Percentiles rank a stretch among this genome's conserved stretches.
These are phyloP conservation scores for Oceanodroma leucorhoa DNA, from an alignment of 2,797 vertebrate genomes.

Conservation along the genomic window DNA sequence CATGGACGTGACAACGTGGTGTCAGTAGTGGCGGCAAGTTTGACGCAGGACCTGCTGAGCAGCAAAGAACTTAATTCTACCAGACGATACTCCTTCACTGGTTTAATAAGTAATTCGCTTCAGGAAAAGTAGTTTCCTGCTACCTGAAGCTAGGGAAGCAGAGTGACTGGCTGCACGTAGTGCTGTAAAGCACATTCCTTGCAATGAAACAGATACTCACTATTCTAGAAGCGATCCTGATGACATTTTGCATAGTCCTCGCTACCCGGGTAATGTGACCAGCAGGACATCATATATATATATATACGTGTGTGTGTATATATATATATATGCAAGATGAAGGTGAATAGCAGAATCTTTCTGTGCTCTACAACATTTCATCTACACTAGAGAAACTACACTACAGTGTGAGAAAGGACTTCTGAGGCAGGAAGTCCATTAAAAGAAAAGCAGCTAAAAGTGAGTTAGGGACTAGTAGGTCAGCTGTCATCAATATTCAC, in stretches of 20 bases:
- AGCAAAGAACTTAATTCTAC: neutral
- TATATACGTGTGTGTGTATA: rapidly evolving
- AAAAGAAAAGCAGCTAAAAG: neutral
- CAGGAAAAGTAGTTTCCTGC: neutral
- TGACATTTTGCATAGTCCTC: neutral
- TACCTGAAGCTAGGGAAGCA: neutral
- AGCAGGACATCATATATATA: neutral
- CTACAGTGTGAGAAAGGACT: neutral
- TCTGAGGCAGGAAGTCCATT: neutral
- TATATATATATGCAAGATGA: neutral
- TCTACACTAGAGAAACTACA: neutral
- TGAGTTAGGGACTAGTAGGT: neutral
- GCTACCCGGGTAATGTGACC: too few relatives aligned
- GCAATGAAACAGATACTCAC: neutral
- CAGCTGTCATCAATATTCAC: neutral
- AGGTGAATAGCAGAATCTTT: neutral
- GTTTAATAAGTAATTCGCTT: neutral
- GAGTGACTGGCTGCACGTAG: rapidly evolving
- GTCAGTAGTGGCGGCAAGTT: neutral
- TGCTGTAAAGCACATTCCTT: neutral
- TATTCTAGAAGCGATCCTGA: rapidly evolving
- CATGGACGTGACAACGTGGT: neutral
- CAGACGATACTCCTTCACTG: neutral
- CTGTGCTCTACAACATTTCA: neutral
- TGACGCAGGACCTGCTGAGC: neutral